Evolutionary conservation across 2,888 invertebrate species (phyloP), one percentile per base, ranked within the genome.

Genomic region (Galerucella nymphaeae): DNA sequence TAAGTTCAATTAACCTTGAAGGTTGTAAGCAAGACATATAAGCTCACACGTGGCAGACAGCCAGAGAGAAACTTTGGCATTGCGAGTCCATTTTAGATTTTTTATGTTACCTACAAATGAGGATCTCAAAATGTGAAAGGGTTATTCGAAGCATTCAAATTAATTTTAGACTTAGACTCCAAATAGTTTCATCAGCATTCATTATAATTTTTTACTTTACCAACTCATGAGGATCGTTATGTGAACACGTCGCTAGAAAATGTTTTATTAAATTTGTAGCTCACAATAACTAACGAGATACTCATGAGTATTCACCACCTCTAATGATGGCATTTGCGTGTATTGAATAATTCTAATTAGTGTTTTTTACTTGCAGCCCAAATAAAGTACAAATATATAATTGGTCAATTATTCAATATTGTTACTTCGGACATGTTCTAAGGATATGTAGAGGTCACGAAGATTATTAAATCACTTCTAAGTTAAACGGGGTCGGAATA

Each of bases 61-160:
- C 66, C 66, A 66, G 66, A 45, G 42, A 58, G 66, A 58, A 66
- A 57, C 45, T 66, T 66, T 66, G 66, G 58, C 66, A 58, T 48
- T 58, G 58, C 58, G 66, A 66, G 58, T 66, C 66, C 66, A 66
- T 66, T 66, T 58, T 65, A 9, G 50, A 64, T 53, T 53, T 53
- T 18, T 53, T 53, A 53, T 53, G 53, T 4, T 10, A 16, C 18
- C n/a, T 9, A 8, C 2, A 53, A 53, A 53, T 53, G n/a, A 18
- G 16, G 10, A 53, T 6, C 48, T 48, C 18, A 53, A 53, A 53
- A 53, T 16, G 6, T 16, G 18, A 8, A 53, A 10, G 53, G 53
- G 16, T 53, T 53, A 53, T 53, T 53, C 53, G 10, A 53, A 48
- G 48, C 48, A 48, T 48, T 48, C 48, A n/a, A 53, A 53, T 53